phyloP scores from a whole-genome alignment of 2,113 vertebrate species.

The Osmerus mordax region DNA sequence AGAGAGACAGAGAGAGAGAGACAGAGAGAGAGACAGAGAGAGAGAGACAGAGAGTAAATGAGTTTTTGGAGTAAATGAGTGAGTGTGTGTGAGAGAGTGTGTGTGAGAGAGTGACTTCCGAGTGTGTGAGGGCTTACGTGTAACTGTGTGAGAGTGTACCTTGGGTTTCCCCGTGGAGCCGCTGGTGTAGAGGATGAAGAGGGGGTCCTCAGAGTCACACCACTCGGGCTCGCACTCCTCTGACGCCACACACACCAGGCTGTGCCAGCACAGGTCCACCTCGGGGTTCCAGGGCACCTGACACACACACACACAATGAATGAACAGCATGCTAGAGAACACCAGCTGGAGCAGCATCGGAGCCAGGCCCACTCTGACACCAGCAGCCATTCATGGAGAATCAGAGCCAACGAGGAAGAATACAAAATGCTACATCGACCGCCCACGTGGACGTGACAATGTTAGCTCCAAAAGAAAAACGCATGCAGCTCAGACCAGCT shows the following conservation, averaged over 20 bases:
- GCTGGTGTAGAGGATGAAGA: constrained; percentile 96
- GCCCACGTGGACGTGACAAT: not conserved
- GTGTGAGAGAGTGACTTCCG: not conserved
- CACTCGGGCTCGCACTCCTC: constrained; percentile 90
- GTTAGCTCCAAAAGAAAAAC: constrained; percentile 21
- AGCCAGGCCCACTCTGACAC: too few species aligned
- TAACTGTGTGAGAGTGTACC: constrained; percentile 57
- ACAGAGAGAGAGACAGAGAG: not conserved
- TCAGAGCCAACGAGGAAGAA: not conserved
- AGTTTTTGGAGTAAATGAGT: not conserved
- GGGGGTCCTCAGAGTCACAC: constrained; percentile 90
- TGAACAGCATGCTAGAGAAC: not conserved
- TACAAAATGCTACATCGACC: not conserved
- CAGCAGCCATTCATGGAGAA: not conserved
- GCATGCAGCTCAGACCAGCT: not conserved
- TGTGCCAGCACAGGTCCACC: constrained; percentile 86
- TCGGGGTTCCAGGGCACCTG: constrained; percentile 88
- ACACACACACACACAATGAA: constrained; percentile 3
- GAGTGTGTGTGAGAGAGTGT: not conserved
- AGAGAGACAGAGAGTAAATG: not conserved
- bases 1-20: not conserved
- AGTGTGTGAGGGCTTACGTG: not conserved
- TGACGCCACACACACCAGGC: constrained; percentile 75
- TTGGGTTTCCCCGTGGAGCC: constrained; percentile 97
- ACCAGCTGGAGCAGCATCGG: too few species aligned